Conservation (phyloP, 2,888 invertebrate species). For the Rotaria sp. region DNA sequence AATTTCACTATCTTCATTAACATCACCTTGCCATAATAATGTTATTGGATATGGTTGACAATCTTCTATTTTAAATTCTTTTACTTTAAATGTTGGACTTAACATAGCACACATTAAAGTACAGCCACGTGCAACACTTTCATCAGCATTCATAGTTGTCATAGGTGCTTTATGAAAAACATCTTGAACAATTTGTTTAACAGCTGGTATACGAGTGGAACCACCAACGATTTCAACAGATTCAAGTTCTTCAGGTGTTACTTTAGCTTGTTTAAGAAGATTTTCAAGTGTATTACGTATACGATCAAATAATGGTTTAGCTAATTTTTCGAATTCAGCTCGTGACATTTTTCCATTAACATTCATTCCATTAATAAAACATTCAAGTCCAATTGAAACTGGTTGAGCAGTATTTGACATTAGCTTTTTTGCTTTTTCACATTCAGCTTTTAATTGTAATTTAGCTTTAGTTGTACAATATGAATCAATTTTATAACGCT, state of each 20-base stretch:
- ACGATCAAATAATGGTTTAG: conserved; percentile 36
- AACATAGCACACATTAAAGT: conserved; percentile 85
- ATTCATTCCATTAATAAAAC: conserved; percentile 95
- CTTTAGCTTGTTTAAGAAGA: conserved; percentile 50
- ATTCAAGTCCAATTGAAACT: conserved; percentile 89
- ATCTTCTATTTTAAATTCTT: conserved; percentile 88
- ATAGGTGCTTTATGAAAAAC: conserved; percentile 74
- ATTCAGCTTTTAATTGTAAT: conserved; percentile 77
- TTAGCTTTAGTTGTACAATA: conserved; percentile 74
- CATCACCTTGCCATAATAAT: conserved; percentile 57
- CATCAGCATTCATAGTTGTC: conserved; percentile 88
- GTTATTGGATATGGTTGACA: conserved; percentile 75
- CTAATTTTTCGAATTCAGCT: conserved; percentile 42
- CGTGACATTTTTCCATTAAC: conserved; percentile 76
- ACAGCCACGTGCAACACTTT: conserved; percentile 90
- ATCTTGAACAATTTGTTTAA: conserved; percentile 79
- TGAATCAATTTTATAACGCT: conserved; percentile 73
- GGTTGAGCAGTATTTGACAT: conserved; percentile 96
- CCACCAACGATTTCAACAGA: conserved; percentile 94
- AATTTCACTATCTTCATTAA: conserved; percentile 42
- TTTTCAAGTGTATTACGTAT: conserved; percentile 32
- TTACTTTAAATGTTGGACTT: conserved; percentile 88
- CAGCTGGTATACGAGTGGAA: conserved; percentile 81
- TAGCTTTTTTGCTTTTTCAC: conserved; percentile 94
- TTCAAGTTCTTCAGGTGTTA: conserved; percentile 76